phyloP scores from a whole-genome alignment of 2,113 vertebrate species.

The Oreochromis tanganicae region DNA sequence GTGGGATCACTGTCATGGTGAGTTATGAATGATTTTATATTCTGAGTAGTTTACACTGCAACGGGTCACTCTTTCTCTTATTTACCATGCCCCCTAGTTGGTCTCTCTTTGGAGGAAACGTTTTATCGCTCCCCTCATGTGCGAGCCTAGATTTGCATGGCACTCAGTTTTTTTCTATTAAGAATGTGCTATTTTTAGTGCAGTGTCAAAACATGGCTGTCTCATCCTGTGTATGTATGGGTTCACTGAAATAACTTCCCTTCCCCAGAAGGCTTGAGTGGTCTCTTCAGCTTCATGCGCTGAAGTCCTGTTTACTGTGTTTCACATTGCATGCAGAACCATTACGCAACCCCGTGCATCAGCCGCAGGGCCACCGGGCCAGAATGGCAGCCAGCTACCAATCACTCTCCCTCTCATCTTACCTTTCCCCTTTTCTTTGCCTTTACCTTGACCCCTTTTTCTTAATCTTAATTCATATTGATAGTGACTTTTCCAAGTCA shows the following conservation, averaged over 20 bases:
- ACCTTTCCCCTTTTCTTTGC: constrained; percentile 2
- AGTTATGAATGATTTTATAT: constrained; percentile 1
- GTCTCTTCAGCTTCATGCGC: constrained; percentile 55
- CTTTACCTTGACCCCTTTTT: neutral
- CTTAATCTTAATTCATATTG: neutral
- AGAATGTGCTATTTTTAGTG: constrained; percentile 64
- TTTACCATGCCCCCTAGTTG: constrained; percentile 2
- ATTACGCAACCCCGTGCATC: constrained; percentile 57
- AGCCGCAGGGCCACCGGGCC: constrained; percentile 40
- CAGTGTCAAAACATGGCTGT: constrained; percentile 64
- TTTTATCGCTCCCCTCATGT: constrained; percentile 11
- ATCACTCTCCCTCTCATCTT: constrained; percentile 17
- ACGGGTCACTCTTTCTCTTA: neutral
- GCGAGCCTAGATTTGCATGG: constrained; percentile 40
- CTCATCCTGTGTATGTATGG: constrained; percentile 58
- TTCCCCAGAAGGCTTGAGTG: constrained; percentile 57
- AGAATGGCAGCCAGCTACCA: constrained; percentile 38
- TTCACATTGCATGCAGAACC: constrained; percentile 42
- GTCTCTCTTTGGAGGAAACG: constrained; percentile 8
- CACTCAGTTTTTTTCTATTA: constrained; percentile 23
- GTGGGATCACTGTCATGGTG: constrained; percentile 1
- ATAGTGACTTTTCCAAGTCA: constrained; percentile 6
- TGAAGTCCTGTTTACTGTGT: constrained; percentile 29
- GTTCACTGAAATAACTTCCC: constrained; percentile 47
- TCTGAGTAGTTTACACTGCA: neutral